Percentiles rank a stretch among this genome's conserved stretches.
Conservation (phyloP, 2,888 invertebrate genomes). For the Xanthorhoe designata region DNA sequence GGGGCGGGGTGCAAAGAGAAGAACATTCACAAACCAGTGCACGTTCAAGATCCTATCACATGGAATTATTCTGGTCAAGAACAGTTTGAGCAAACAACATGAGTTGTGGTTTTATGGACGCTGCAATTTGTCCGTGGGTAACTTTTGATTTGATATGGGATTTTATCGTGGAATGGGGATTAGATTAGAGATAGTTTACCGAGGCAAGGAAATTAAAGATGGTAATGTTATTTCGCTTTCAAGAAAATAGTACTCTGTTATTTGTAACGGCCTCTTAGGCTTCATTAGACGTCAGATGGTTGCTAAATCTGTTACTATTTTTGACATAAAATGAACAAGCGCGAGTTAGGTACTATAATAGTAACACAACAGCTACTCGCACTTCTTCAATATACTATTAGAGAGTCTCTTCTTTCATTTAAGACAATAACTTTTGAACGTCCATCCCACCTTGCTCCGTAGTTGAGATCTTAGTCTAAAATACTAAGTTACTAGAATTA, state of each 20-base stretch:
- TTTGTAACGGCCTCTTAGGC: too few relatives aligned
- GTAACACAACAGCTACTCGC: too few relatives aligned
- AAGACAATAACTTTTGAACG: too few relatives aligned
- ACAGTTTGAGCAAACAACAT: slow-evolving; percentile 72
- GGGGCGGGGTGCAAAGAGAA: slow-evolving; percentile 61
- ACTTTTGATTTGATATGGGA: slow-evolving; percentile 44
- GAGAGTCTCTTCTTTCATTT: too few relatives aligned
- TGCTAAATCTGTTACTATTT: too few relatives aligned
- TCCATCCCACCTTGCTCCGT: too few relatives aligned
- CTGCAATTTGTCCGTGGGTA: slow-evolving; percentile 58
- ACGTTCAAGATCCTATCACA: slow-evolving; percentile 78
- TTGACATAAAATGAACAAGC: too few relatives aligned
- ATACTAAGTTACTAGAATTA: not conserved
- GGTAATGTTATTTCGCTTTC: slow-evolving; percentile 1
- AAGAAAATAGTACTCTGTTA: not conserved
- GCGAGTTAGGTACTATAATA: too few relatives aligned
- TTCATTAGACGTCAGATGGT: not conserved
- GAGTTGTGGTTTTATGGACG: slow-evolving; percentile 58
- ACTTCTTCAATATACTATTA: too few relatives aligned
- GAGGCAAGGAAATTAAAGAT: slow-evolving; percentile 1
- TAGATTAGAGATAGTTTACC: slow-evolving; percentile 49
- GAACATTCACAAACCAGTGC: slow-evolving; percentile 74
- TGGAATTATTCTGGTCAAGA: slow-evolving; percentile 79
- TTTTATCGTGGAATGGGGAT: slow-evolving; percentile 46
- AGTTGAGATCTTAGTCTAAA: not conserved